A percentile compares a stretch with the other conserved stretches of the same genome.
Conservation (phyloP, 2,113 vertebrate genomes). For the Amblyopsis rosae region DNA sequence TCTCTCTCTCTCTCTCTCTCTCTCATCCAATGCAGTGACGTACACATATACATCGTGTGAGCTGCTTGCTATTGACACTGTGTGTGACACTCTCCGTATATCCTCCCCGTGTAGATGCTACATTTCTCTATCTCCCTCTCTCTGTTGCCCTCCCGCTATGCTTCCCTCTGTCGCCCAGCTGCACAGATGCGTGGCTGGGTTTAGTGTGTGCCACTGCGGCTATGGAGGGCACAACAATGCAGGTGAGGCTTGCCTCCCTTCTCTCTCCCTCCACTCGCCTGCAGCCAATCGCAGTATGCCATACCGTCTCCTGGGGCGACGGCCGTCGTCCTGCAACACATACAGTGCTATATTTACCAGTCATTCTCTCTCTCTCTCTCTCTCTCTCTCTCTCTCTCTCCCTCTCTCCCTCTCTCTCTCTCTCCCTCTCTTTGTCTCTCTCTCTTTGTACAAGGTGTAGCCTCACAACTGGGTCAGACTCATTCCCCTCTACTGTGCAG, state of each 20-base stretch:
- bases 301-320: conserved; percentile 44
- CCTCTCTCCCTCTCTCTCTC: conserved; percentile 8
- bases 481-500: conserved; percentile 48
- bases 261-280: conserved; percentile 23
- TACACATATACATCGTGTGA: too few species aligned
- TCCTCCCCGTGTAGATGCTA: background rate
- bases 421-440: conserved; percentile 29
- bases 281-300: conserved; percentile 55
- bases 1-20: too few species aligned
- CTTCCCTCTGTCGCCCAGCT: conserved; percentile 10
- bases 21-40: too few species aligned
- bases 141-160: conserved; percentile 1
- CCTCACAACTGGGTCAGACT: conserved; percentile 76
- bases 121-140: conserved; percentile 10
- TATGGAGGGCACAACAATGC: conserved; percentile 58
- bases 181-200: conserved; percentile 50
- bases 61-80: background rate
- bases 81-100: background rate
- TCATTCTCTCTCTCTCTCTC: conserved; percentile 11
- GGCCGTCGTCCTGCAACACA: conserved; percentile 38
- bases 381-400: background rate
- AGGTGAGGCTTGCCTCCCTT: conserved; percentile 33
- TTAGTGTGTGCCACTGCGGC: conserved; percentile 21
- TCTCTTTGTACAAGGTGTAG: conserved; percentile 39
- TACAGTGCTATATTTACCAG: background rate